phyloP scores from a whole-genome alignment of 2,113 vertebrate species.

The Nematolebias whitei region DNA sequence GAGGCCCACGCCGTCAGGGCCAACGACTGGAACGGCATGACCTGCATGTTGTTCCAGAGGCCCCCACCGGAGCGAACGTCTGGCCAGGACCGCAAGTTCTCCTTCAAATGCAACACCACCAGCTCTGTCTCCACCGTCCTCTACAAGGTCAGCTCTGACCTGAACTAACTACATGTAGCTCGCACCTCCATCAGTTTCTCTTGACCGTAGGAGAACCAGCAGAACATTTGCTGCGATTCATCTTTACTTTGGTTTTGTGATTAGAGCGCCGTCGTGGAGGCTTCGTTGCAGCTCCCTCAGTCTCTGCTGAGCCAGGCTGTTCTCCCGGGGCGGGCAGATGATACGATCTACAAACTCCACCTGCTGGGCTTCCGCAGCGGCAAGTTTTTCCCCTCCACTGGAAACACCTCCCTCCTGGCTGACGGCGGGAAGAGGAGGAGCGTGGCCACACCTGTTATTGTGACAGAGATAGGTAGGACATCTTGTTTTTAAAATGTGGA shows the following conservation, averaged over 20 bases:
- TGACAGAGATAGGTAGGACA: constrained; percentile 89
- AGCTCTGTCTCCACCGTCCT: constrained; percentile 89
- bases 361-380: constrained; percentile 95
- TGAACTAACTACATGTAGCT: too few species aligned
- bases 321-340: constrained; percentile 81
- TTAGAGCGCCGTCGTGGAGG: constrained; percentile 92
- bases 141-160: constrained; percentile 83
- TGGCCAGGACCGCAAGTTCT: constrained; percentile 88
- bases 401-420: constrained; percentile 88
- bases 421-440: constrained; percentile 89
- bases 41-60: constrained; percentile 94
- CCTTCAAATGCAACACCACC: constrained; percentile 96
- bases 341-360: constrained; percentile 88
- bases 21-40: constrained; percentile 92
- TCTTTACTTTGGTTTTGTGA: too few species aligned
- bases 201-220: not conserved
- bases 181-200: too few species aligned
- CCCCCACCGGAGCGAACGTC: constrained; percentile 83
- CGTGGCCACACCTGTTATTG: constrained; percentile 93
- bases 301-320: constrained; percentile 85
- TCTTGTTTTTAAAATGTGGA: not conserved
- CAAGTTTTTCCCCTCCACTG: constrained; percentile 93
- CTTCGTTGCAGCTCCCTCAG: constrained; percentile 92
- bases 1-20: constrained; percentile 91
- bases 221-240: too few species aligned